phyloP scores from a whole-genome alignment of 2,888 invertebrate species.

The Dioctria rufipes region DNA sequence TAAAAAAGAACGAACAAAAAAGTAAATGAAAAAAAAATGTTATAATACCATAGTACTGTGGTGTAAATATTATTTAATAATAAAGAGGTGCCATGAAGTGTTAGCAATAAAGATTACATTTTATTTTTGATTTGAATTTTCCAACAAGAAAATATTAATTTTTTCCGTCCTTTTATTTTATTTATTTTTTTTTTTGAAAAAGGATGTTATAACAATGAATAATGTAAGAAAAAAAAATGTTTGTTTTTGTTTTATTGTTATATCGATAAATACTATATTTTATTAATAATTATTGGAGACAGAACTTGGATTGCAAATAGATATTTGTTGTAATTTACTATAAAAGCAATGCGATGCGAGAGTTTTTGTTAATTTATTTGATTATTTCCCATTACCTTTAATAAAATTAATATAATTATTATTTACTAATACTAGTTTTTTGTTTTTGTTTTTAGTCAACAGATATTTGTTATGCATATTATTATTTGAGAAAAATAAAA shows the following conservation, averaged over 20 bases:
- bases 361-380: constrained; percentile 37
- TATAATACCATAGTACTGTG: constrained; percentile 45
- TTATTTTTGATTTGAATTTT: constrained; percentile 27
- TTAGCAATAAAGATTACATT: constrained; percentile 54
- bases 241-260: too few relatives aligned
- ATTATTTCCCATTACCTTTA: constrained; percentile 40
- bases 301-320: constrained; percentile 27
- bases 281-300: constrained; percentile 20
- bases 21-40: constrained; percentile 10
- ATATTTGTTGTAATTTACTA: constrained; percentile 21
- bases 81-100: constrained; percentile 57
- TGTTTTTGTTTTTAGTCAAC: constrained; percentile 21
- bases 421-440: constrained; percentile 30
- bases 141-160: constrained; percentile 33
- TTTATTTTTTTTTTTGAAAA: constrained; percentile 1
- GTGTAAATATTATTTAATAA: constrained; percentile 40
- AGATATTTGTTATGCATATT: constrained; percentile 40
- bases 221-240: not conserved
- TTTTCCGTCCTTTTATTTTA: not conserved
- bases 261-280: not conserved
- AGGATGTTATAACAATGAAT: constrained; percentile 37
- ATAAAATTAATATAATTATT: not conserved
- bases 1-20: too few relatives aligned
- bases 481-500: constrained; percentile 30
- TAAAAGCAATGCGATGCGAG: constrained; percentile 53